Evolutionary conservation across 2,113 vertebrate genomes (phyloP).

Genomic region (Festucalex cinctus): DNA sequence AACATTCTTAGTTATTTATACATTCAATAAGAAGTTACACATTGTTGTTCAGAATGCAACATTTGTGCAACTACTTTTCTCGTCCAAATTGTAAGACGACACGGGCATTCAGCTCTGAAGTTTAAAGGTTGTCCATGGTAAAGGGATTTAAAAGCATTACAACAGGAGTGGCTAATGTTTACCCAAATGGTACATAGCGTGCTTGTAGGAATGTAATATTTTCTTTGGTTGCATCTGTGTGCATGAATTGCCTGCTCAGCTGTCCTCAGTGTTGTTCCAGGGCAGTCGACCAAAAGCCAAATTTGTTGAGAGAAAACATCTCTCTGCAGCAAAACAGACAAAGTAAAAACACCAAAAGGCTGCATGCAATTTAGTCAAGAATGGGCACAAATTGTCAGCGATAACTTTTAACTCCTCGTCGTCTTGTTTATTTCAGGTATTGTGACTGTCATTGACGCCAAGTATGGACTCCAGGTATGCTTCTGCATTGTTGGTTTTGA

Average conservation of each 20-base stretch:
- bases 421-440: conserved; percentile 75
- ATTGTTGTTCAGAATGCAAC: neutral
- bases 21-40: neutral
- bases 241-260: conserved; percentile 38
- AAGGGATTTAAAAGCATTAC: neutral
- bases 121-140: neutral
- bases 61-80: neutral
- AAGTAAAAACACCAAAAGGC: conserved; percentile 38
- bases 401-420: neutral
- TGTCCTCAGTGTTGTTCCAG: conserved; percentile 47
- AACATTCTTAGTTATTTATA: neutral
- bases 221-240: conserved; percentile 10
- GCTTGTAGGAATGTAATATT: conserved; percentile 4
- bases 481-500: neutral
- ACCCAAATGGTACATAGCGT: neutral
- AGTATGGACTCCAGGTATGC: conserved; percentile 86
- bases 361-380: neutral
- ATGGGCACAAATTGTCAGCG: neutral
- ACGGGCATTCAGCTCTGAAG: neutral
- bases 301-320: neutral
- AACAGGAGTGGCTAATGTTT: too few species aligned
- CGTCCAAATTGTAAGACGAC: neutral
- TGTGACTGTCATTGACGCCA: conserved; percentile 90
- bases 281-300: conserved; percentile 31
- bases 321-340: conserved; percentile 13